Evolutionary conservation across 2,797 vertebrate genomes (phyloP).

Genomic region (Sebastes variabilis): DNA sequence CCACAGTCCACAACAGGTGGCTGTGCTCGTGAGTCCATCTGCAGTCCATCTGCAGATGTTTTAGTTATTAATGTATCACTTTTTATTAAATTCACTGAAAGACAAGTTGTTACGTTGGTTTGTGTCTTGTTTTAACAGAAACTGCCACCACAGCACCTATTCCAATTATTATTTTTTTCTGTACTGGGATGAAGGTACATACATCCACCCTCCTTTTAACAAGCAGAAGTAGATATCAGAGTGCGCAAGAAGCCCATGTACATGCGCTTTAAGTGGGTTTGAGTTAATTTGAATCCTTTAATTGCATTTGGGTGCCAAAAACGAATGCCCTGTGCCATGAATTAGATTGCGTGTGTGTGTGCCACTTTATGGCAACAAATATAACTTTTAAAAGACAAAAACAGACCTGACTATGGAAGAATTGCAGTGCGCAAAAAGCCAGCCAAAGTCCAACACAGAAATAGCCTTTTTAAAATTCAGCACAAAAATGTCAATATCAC

Average conservation of each 20-base stretch:
- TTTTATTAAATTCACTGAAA: too few species aligned
- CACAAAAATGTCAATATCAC: conserved; percentile 1
- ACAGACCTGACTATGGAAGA: neutral
- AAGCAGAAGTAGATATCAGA: too few species aligned
- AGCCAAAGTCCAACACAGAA: neutral
- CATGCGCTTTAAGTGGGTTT: too few species aligned
- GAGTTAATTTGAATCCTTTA: neutral
- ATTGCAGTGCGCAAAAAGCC: neutral
- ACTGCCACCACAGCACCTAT: too few species aligned
- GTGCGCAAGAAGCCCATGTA: neutral
- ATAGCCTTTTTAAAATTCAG: neutral
- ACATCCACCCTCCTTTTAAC: too few species aligned
- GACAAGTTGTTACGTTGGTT: too few species aligned
- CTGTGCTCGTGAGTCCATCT: too few species aligned
- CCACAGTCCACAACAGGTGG: too few species aligned
- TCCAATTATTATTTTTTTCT: neutral
- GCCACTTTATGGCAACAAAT: neutral
- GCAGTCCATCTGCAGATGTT: too few species aligned
- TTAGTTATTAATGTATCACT: too few species aligned
- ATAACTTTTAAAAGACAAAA: neutral
- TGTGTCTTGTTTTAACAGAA: too few species aligned
- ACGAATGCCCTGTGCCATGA: neutral
- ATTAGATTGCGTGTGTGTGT: neutral
- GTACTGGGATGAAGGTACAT: neutral
- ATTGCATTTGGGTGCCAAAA: neutral